These are phyloP conservation scores for Alces alces DNA, from an alignment of 2,113 vertebrate genomes.

Conservation along the genomic window DNA sequence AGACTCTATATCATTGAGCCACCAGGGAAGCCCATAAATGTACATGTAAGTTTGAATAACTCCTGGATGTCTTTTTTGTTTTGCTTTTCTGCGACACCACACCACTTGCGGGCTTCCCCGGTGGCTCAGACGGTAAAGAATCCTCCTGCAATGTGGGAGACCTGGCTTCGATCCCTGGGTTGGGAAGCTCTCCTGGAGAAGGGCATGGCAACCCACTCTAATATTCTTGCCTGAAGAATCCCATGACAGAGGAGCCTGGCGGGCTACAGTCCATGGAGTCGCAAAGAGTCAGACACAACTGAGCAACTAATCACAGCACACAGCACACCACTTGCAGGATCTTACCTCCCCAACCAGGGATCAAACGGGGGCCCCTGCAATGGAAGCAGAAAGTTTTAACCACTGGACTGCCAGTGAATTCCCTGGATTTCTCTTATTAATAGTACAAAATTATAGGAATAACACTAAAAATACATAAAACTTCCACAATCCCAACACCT, in stretches of 20 bases:
- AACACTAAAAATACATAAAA: neutral
- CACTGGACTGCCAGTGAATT: neutral
- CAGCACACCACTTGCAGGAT: neutral
- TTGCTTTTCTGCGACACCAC: neutral
- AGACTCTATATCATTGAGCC: neutral
- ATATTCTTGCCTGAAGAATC: neutral
- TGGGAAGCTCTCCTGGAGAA: neutral
- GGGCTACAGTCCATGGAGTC: neutral
- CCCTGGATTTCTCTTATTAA: neutral
- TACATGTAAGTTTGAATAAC: neutral
- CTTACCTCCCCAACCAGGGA: neutral
- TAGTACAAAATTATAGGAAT: neutral
- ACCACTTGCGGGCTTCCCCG: neutral
- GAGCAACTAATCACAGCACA: neutral
- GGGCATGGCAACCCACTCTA: neutral
- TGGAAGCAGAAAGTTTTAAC: neutral
- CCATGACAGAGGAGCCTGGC: neutral
- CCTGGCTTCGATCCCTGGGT: neutral
- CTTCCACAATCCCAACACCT: neutral
- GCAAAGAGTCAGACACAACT: neutral
- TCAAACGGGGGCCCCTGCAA: neutral
- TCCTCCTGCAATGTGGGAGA: neutral
- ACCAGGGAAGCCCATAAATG: neutral
- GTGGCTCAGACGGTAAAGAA: neutral
- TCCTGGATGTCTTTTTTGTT: neutral